A percentile compares a stretch with the other conserved stretches of the same genome.
phyloP scores from a whole-genome alignment of 2,113 vertebrate genomes.

The Cynoglossus semilaevis region DNA sequence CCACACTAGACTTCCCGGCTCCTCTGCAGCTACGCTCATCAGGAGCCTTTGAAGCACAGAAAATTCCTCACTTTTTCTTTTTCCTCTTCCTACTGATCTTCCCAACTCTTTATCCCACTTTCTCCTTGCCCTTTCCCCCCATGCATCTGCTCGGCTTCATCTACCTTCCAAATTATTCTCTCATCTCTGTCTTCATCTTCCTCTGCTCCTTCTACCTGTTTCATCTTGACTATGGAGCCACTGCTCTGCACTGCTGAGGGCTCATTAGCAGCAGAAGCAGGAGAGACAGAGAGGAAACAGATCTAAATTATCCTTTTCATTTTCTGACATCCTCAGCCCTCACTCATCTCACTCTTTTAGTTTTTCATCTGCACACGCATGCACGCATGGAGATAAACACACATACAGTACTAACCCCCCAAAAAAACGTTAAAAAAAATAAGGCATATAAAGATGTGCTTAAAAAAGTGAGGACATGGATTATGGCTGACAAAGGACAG shows the following conservation, averaged over 20 bases:
- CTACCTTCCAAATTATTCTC: constrained; percentile 28
- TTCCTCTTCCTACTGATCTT: constrained; percentile 58
- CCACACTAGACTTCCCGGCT: constrained; percentile 61
- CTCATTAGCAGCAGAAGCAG: constrained; percentile 68
- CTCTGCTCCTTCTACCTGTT: constrained; percentile 58
- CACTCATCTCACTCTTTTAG: constrained; percentile 53
- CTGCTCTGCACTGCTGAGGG: constrained; percentile 63
- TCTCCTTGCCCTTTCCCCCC: constrained; percentile 41
- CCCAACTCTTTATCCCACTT: constrained; percentile 40
- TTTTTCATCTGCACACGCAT: constrained; percentile 59
- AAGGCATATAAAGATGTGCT: no score
- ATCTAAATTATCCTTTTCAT: constrained; percentile 72
- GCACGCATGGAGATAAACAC: neutral
- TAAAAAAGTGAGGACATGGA: no score
- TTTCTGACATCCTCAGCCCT: constrained; percentile 60
- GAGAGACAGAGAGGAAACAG: constrained; percentile 64
- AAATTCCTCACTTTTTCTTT: constrained; percentile 50
- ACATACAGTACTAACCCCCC: constrained; percentile 3
- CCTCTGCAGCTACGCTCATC: constrained; percentile 51
- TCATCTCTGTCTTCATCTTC: constrained; percentile 32
- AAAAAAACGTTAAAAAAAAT: no score
- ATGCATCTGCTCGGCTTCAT: constrained; percentile 47
- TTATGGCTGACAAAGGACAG: no score
- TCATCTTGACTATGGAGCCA: constrained; percentile 63
- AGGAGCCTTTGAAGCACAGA: constrained; percentile 69